Evolutionary conservation across 2,888 invertebrate species (phyloP).

Genomic region (Parapristionchus giblindavisi): DNA sequence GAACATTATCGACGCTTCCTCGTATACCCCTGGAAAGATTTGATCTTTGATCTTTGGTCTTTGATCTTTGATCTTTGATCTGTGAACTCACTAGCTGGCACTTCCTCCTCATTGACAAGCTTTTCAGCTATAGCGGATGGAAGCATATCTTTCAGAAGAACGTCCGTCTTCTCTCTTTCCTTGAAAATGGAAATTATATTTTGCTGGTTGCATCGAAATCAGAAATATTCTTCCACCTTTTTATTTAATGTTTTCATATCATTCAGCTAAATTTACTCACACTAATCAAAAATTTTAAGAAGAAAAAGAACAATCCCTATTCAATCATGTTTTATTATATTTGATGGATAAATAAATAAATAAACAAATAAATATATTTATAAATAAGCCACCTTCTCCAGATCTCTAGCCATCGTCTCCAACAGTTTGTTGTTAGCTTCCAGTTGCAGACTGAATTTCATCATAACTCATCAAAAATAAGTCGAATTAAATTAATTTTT

Average conservation of each 20-base stretch:
- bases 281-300: too few species aligned
- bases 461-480: background rate
- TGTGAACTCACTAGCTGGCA: conserved; percentile 50
- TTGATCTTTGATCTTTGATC: background rate
- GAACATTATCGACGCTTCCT: conserved; percentile 66
- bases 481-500: background rate
- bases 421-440: conserved; percentile 65
- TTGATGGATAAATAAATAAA: too few species aligned
- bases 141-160: conserved; percentile 67
- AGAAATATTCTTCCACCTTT: background rate
- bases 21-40: conserved; percentile 44
- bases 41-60: background rate
- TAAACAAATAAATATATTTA: too few species aligned
- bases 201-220: too few species aligned
- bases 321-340: too few species aligned
- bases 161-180: conserved; percentile 70
- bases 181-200: conserved; percentile 35
- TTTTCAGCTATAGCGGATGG: conserved; percentile 66
- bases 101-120: conserved; percentile 61
- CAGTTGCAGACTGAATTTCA: conserved; percentile 55
- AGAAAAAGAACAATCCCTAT: too few species aligned
- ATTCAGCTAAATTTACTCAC: too few species aligned
- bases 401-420: conserved; percentile 59
- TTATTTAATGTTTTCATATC: too few species aligned
- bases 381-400: conserved; percentile 50